Percentiles rank a stretch among this genome's conserved stretches.
Conservation (phyloP, 1,140 invertebrate genomes). For the Sarcophaga bullata region DNA sequence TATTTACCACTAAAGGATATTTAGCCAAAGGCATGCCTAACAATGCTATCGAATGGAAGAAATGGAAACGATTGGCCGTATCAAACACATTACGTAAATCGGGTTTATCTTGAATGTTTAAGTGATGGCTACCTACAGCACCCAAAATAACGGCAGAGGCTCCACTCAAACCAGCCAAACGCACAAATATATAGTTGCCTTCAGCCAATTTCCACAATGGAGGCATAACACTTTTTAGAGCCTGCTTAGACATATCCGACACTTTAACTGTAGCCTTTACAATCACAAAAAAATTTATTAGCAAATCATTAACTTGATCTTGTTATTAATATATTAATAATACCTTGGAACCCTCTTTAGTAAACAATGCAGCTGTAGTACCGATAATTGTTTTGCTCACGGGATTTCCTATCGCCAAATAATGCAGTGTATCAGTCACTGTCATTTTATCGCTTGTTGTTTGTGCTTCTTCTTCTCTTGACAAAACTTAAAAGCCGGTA, state of each 20-base stretch:
- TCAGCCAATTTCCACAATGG: constrained; percentile 71
- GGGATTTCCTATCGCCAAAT: constrained; percentile 44
- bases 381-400: constrained; percentile 42
- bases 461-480: constrained; percentile 22
- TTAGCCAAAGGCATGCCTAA: constrained; percentile 77
- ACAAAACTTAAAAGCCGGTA: neutral
- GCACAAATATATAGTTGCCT: constrained; percentile 71
- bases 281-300: neutral
- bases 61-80: constrained; percentile 87
- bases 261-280: constrained; percentile 31
- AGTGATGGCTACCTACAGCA: constrained; percentile 88
- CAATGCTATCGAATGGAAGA: constrained; percentile 84
- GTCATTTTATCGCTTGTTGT: constrained; percentile 38
- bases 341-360: constrained; percentile 20
- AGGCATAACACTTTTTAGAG: constrained; percentile 56
- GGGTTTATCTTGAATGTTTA: constrained; percentile 67
- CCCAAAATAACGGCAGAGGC: constrained; percentile 84
- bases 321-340: neutral
- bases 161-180: constrained; percentile 81
- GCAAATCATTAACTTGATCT: no score
- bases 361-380: constrained; percentile 33
- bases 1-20: constrained; percentile 73
- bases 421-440: constrained; percentile 42
- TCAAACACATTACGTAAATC: constrained; percentile 80
- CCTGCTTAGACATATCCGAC: constrained; percentile 26